phyloP scores from a whole-genome alignment of 2,888 invertebrate species.

The Agonopterix subpropinquella region DNA sequence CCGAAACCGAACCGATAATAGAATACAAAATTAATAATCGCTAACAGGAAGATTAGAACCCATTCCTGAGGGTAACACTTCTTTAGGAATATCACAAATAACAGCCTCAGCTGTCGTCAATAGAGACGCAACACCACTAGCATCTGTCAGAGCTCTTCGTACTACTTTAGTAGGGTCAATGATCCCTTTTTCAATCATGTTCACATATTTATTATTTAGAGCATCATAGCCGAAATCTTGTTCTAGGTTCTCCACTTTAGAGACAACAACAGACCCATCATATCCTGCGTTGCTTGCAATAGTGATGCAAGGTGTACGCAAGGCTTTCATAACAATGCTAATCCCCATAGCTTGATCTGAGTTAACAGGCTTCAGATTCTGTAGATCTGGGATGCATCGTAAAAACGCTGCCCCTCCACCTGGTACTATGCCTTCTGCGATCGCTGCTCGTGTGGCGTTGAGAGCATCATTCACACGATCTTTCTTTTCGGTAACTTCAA shows the following conservation, averaged over 20 bases:
- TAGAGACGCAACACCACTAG: constrained; percentile 62
- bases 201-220: constrained; percentile 88
- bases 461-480: constrained; percentile 96
- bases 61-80: constrained; percentile 4
- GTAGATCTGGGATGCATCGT: constrained; percentile 83
- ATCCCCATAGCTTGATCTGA: constrained; percentile 86
- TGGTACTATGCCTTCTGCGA: constrained; percentile 97
- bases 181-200: constrained; percentile 94
- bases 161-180: constrained; percentile 94
- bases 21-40: constrained; percentile 9
- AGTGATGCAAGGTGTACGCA: constrained; percentile 90
- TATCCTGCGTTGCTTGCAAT: constrained; percentile 95
- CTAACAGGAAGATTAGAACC: constrained; percentile 12
- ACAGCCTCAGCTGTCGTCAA: constrained; percentile 93
- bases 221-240: constrained; percentile 91
- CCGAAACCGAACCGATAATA: not conserved
- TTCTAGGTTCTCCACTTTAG: constrained; percentile 87
- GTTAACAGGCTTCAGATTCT: constrained; percentile 79
- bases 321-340: constrained; percentile 87
- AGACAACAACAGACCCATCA: constrained; percentile 91
- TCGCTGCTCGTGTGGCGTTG: constrained; percentile 95
- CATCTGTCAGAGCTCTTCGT: constrained; percentile 54
- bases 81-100: constrained; percentile 82
- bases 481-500: constrained; percentile 97
- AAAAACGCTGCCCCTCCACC: constrained; percentile 95